Evolutionary conservation across 1,140 invertebrate species (phyloP), one percentile per base, ranked within the genome.

Genomic region (Orius insidiosus): DNA sequence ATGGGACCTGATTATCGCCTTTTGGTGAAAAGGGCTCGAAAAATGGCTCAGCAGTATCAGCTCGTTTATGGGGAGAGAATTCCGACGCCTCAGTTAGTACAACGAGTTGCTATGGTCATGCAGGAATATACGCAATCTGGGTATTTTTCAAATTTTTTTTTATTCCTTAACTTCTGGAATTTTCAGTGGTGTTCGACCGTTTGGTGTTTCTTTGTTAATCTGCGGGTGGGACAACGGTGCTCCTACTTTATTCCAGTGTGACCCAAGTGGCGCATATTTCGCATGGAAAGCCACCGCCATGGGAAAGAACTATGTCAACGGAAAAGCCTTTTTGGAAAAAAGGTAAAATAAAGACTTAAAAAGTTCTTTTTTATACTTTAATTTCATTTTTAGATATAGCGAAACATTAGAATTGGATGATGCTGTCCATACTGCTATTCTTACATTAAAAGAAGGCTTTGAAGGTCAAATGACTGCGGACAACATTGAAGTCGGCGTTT

Each of bases 201-300:
- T 99, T 66, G 96, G 96, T 2, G 94, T 98, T 1, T 98, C 94
- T 1, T 66, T 99, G 2, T 63, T 99, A 48, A 89, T 99, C 56
- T 95, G 90, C 60, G 95, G 95, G 4, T 98, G 94, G 93, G 94
- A 98, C 61, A 68, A 69, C 35, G 49, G 46, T 5, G 72, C 72
- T 46, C 93, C 95, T 0, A 92, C 88, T 61, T 67, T 98, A 9
- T 98, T 95, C 66, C 95, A 98, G 66, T 97, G 92, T 60, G 96
- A 99, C 72, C 96, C 96, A 1, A 97, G 93, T 6, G 95, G 96
- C 31, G 92, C 95, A 0, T 98, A 96, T 68, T 99, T 98, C 66
- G 89, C 95, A 0, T 99, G 96, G 96, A 98, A 98, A 67, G 94
- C 95, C 1, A 98, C 95, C 37, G 95, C 96, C 0, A 94, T 99